Conservation (phyloP, 1,140 invertebrate species). For the Drosophila kikkawai region DNA sequence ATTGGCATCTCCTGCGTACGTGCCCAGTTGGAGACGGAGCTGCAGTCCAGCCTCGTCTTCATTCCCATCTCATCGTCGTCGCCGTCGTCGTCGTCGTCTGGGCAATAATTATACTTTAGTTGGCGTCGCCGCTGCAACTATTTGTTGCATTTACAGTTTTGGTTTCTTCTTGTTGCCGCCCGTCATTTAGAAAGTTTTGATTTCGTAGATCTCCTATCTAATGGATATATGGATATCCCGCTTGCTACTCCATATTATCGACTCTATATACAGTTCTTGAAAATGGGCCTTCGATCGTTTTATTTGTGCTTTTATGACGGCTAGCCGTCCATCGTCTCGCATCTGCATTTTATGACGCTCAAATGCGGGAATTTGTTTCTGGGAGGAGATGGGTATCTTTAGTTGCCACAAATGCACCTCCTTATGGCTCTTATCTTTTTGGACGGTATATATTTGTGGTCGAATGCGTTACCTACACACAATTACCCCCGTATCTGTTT, state of each 20-base stretch:
- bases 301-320: slow-evolving; percentile 36
- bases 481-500: slow-evolving; percentile 70
- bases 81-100: slow-evolving; percentile 14
- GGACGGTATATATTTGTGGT: slow-evolving; percentile 39
- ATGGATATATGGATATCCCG: slow-evolving; percentile 18
- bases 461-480: slow-evolving; percentile 63
- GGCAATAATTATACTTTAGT: slow-evolving; percentile 80
- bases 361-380: slow-evolving; percentile 52
- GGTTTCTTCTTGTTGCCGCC: slow-evolving; percentile 28
- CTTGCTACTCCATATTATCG: slow-evolving; percentile 24
- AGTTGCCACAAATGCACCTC: slow-evolving; percentile 7
- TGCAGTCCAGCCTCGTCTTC: slow-evolving; percentile 17
- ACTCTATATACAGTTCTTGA: slow-evolving; percentile 27
- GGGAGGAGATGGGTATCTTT: slow-evolving; percentile 37
- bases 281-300: slow-evolving; percentile 34
- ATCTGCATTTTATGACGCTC: slow-evolving; percentile 42
- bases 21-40: slow-evolving; percentile 36
- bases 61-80: slow-evolving; percentile 41
- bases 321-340: slow-evolving; percentile 13
- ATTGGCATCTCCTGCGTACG: slow-evolving; percentile 54
- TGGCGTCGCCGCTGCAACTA: slow-evolving; percentile 68
- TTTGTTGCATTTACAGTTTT: slow-evolving; percentile 76
- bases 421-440: slow-evolving; percentile 25
- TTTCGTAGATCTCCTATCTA: slow-evolving; percentile 48
- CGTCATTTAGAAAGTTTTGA: slow-evolving; percentile 72